These are phyloP conservation scores for Beris morrisii DNA, from an alignment of 2,888 invertebrate species.

Conservation along the genomic window DNA sequence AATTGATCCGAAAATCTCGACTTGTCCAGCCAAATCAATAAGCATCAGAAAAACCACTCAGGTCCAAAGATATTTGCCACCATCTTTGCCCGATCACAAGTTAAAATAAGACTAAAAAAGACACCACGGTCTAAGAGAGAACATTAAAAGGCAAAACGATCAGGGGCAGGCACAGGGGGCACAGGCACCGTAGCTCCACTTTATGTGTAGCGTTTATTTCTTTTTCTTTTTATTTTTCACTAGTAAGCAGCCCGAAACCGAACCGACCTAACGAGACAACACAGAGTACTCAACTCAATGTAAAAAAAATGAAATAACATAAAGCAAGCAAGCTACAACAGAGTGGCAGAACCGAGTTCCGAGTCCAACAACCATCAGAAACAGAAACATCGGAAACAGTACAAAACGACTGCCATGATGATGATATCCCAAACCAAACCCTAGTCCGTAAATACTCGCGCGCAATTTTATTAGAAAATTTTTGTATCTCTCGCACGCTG, in stretches of 20 bases:
- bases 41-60: slow-evolving; percentile 9
- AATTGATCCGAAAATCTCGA: slow-evolving; percentile 26
- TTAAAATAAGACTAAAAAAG: slow-evolving; percentile 29
- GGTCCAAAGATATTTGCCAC: slow-evolving; percentile 37
- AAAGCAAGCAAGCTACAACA: too few species aligned
- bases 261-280: too few species aligned
- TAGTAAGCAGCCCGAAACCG: neutral
- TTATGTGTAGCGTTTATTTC: neutral
- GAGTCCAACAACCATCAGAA: too few species aligned
- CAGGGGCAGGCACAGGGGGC: neutral
- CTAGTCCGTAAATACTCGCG: slow-evolving; percentile 30
- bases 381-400: too few species aligned
- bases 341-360: too few species aligned
- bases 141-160: slow-evolving; percentile 28
- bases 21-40: slow-evolving; percentile 21
- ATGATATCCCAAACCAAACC: too few species aligned
- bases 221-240: neutral
- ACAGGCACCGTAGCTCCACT: slow-evolving; percentile 1
- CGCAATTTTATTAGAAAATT: slow-evolving; percentile 37
- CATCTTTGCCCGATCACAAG: slow-evolving; percentile 35
- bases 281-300: too few species aligned
- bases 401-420: too few species aligned
- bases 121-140: slow-evolving; percentile 18
- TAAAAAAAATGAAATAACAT: too few species aligned
- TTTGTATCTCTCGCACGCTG: slow-evolving; percentile 34